Evolutionary conservation across 2,797 vertebrate species (phyloP).

Genomic region (Pseudochaenichthys georgianus): DNA sequence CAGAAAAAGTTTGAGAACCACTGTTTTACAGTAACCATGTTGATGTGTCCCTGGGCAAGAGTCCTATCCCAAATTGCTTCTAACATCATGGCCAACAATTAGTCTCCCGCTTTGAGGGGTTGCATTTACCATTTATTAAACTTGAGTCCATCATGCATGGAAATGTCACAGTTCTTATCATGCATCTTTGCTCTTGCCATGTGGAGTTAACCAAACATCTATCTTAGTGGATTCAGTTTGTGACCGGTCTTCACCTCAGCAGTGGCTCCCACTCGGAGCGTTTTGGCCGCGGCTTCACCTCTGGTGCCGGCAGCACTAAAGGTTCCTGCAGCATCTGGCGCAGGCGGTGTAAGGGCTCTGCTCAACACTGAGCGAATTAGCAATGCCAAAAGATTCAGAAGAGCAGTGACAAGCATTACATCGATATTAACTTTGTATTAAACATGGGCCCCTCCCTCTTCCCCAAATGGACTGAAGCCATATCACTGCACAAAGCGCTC

Average conservation of each 20-base stretch:
- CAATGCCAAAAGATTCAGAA: constrained; percentile 77
- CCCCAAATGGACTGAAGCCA: constrained; percentile 75
- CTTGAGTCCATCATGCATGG: neutral
- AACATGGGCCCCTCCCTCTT: constrained; percentile 83
- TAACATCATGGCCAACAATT: too few relatives aligned
- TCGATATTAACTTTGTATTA: constrained; percentile 91
- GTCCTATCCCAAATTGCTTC: too few relatives aligned
- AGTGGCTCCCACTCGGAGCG: constrained; percentile 66
- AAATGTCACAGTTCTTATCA: constrained; percentile 25
- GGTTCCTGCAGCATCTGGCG: constrained; percentile 75
- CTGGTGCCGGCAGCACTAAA: constrained; percentile 44
- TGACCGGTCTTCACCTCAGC: constrained; percentile 58
- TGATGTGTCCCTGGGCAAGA: too few relatives aligned
- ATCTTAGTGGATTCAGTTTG: constrained; percentile 57
- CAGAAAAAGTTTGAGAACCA: too few relatives aligned
- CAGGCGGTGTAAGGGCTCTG: constrained; percentile 57
- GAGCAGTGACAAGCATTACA: constrained; percentile 89
- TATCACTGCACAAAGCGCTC: constrained; percentile 82
- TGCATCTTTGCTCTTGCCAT: constrained; percentile 60
- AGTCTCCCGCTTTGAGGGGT: too few relatives aligned
- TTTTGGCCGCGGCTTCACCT: constrained; percentile 80
- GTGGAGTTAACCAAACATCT: constrained; percentile 75
- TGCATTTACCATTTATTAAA: neutral
- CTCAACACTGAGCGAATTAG: constrained; percentile 82
- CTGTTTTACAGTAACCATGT: too few relatives aligned